Evolutionary conservation across 2,113 vertebrate genomes (phyloP), one percentile per base, ranked within the genome.

Genomic region (Himantopus leucocephalus): DNA sequence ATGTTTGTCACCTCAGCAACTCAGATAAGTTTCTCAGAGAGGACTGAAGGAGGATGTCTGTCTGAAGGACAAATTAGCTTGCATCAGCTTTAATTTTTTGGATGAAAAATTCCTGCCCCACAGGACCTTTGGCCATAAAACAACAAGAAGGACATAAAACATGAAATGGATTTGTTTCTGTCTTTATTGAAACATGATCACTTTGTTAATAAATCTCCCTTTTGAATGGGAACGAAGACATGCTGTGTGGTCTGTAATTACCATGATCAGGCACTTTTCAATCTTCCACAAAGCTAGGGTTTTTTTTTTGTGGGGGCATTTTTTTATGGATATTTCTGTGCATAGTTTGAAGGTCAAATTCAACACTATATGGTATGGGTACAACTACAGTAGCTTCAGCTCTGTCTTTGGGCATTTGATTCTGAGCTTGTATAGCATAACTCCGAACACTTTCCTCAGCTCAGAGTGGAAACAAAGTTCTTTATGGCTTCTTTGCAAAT

Each of bases 241-340:
- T 62, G n/a, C 55, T 93, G 75, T 88, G 79, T 90, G 92, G 85
- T 93, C 94, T 85, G 71, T 79, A 94, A 94, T 88, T 96, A 79
- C 37, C 68, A 56, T 48, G 68, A 83, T 85, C 71, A 94, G 56
- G 26, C 43, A 64, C 26, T 72, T 93, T 85, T 64, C 67, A 88
- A 8, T 52, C 85, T 93, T 90, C 47, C 67, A 72, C 14, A 91
- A 90, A 89, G 55, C 47, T 34, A 48, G 21, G 5, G 14, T 3
- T 67, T 96, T 67, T 96, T 92, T 58, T 81, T 53, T 63, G 18
- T 52, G 32, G 15, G 27, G 35, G 5, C 5, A 63, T 66, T 93
- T 95, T 73, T 68, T 88, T 53, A 26, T 32, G 24, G 23, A 29
- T 66, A 73, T 27, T 90, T 88, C 63, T 80, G 41, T 39, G 41